Base-by-base conservation (phyloP, 2,113 vertebrate species). In the Gobiocypris rarus region DNA sequence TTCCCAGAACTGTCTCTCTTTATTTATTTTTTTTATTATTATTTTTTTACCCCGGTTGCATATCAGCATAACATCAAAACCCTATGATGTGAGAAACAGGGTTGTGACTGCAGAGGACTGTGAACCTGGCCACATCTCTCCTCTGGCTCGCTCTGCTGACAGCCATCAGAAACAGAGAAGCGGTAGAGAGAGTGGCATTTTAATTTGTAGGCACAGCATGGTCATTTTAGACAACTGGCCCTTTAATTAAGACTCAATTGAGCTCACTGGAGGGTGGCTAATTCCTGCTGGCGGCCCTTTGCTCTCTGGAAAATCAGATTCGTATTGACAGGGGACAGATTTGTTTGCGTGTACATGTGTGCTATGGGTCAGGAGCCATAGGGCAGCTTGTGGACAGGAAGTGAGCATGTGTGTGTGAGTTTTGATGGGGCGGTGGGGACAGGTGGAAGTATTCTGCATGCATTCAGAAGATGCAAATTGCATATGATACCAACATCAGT, bases 161-260 rank as follows among this genome's bases (percentile, higher is more conserved):
- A 77, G 41, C 28, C 63, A 69, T 82, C 73, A 34, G 58, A 58
- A 70, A 82, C 17, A 82, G 14, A 70, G 38, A 69, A 71, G 9
- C 9, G n/a, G 28, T 31, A 76, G 58, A 41, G 31, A 74, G 82
- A 88, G 45, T 45, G 61, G 71, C 43, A 43, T 28, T 76, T 86
- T 84, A 70, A 86, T 88, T 77, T 77, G 84, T 84, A 77, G 82
- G 73, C 84, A 43, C 81, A 71, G 74, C 84, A 63, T 79, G 71
- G 71, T 59, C 54, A 76, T 65, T 77, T 76, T 84, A 75, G 80
- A 86, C 79, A 85, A 83, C 82, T 70, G 43, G 75, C 48, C 56
- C 79, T 58, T 84, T 86, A 88, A 86, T 88, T 85, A 86, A 88
- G 83, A 86, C 50, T 70, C 84, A 71, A 75, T 54, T 65, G 83